Conservation (phyloP, 2,113 vertebrate genomes). For the Amia ocellicauda region DNA sequence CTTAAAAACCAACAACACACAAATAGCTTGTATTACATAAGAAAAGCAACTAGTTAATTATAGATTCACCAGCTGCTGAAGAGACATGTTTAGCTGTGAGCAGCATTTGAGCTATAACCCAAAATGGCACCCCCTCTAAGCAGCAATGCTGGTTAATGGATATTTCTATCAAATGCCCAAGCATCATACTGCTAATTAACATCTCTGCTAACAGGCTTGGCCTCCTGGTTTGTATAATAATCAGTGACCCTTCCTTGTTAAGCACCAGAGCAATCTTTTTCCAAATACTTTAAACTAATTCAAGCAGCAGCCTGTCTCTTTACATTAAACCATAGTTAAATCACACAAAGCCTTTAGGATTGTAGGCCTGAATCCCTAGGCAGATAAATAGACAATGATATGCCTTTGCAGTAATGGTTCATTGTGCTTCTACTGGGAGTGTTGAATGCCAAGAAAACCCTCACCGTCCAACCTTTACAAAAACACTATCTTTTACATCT, state of each 20-base stretch:
- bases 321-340: conserved; percentile 2
- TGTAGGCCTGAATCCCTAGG: neutral
- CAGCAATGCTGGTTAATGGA: neutral
- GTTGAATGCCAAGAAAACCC: too few relatives aligned
- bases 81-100: conserved; percentile 9
- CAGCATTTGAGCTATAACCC: neutral
- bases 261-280: neutral
- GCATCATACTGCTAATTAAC: neutral
- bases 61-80: conserved; percentile 42
- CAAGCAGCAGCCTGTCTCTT: neutral
- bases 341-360: neutral
- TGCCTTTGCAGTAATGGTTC: neutral
- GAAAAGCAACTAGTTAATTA: conserved; percentile 52
- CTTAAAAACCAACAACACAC: too few relatives aligned
- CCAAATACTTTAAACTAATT: neutral
- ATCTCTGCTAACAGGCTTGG: neutral
- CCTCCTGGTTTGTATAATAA: too few relatives aligned
- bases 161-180: too few relatives aligned
- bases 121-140: too few relatives aligned
- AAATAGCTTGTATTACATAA: too few relatives aligned
- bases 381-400: neutral
- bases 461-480: too few relatives aligned
- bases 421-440: too few relatives aligned
- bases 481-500: too few relatives aligned
- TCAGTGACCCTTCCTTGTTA: neutral